These are phyloP conservation scores for Excalfactoria chinensis DNA, from an alignment of 2,113 vertebrate species.

Conservation along the genomic window DNA sequence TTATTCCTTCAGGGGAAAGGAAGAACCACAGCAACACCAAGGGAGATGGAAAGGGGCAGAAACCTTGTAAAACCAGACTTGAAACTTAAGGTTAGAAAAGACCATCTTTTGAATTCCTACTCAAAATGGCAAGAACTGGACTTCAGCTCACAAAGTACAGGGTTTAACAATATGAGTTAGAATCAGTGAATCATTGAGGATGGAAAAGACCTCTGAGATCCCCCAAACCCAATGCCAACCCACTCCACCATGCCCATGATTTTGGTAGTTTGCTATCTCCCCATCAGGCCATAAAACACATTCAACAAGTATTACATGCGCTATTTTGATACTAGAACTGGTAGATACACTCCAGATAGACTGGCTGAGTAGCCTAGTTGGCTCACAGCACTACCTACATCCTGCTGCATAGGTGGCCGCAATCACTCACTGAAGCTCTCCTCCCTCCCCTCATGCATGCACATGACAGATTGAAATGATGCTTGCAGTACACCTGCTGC, in stretches of 20 bases:
- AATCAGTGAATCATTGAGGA: no score
- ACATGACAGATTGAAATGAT: neutral
- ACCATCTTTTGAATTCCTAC: neutral
- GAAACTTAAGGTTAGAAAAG: neutral
- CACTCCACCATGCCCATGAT: neutral
- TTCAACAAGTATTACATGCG: neutral
- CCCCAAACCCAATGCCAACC: no score
- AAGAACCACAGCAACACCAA: neutral
- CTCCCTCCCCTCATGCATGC: neutral
- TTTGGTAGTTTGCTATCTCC: neutral
- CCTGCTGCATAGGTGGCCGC: neutral
- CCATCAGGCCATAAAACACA: neutral
- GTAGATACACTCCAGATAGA: neutral
- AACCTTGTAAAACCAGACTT: neutral
- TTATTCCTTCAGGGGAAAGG: neutral
- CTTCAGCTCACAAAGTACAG: neutral
- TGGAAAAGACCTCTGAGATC: no score
- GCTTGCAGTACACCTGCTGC: slow-evolving; percentile 29
- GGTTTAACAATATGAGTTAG: neutral
- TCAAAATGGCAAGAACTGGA: neutral
- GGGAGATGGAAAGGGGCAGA: neutral
- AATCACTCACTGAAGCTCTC: neutral
- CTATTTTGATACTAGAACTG: neutral
- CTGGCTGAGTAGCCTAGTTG: neutral
- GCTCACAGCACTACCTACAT: neutral